Conservation (phyloP, 2,797 vertebrate species). For the Danio kyathit region DNA sequence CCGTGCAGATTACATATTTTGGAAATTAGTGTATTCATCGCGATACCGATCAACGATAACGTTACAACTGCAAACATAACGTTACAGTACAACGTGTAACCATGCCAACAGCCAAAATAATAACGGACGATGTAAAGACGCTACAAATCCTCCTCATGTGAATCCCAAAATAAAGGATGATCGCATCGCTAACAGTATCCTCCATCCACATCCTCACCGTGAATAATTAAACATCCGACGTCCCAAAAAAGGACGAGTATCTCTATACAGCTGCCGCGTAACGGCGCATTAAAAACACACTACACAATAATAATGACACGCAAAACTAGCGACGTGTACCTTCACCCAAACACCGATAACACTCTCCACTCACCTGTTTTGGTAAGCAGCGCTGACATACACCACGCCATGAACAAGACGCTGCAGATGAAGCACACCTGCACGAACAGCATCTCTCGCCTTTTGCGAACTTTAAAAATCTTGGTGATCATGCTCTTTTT, state of each 20-base stretch:
- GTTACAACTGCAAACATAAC: neutral
- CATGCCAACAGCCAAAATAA: neutral
- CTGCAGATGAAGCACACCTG: conserved; percentile 70
- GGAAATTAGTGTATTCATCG: conserved; percentile 16
- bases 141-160: neutral
- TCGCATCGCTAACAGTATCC: neutral
- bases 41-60: conserved; percentile 1
- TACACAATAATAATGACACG: neutral
- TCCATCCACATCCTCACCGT: neutral
- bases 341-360: neutral
- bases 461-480: conserved; percentile 70
- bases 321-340: neutral
- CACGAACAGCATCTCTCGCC: conserved; percentile 69
- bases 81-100: neutral
- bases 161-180: neutral
- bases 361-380: conserved; percentile 66
- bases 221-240: conserved; percentile 37
- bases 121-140: neutral
- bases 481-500: conserved; percentile 63
- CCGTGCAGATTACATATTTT: neutral
- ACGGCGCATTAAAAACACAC: neutral
- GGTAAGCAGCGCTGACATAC: conserved; percentile 66
- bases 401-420: conserved; percentile 67
- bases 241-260: conserved; percentile 6
- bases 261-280: neutral